These are phyloP conservation scores for Byasa hedistus DNA, from an alignment of 2,888 invertebrate species.

Conservation along the genomic window DNA sequence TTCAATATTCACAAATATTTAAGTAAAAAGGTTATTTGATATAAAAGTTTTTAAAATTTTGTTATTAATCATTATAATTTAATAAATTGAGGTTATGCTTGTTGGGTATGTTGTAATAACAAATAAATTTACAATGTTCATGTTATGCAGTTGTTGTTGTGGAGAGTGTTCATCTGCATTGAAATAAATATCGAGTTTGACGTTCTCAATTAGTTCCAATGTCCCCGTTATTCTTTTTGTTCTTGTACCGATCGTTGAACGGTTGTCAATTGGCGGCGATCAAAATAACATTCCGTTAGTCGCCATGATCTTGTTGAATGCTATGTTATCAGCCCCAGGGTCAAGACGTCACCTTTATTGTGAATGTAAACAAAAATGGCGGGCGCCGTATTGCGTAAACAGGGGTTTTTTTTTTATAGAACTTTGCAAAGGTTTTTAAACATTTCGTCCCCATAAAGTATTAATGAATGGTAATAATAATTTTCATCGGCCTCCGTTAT, in stretches of 20 bases:
- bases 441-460: no score
- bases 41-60: no score
- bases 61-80: no score
- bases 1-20: no score
- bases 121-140: no score
- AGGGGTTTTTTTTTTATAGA: not conserved
- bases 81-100: no score
- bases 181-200: not conserved
- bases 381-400: conserved; percentile 15
- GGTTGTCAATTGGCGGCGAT: conserved; percentile 51
- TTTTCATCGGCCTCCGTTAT: no score
- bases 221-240: conserved; percentile 7
- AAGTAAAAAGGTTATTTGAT: no score
- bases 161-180: not conserved
- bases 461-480: no score
- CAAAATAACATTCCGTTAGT: conserved; percentile 44
- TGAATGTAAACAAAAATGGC: conserved; percentile 36
- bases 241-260: not conserved
- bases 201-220: conserved; percentile 14
- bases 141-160: no score
- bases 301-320: conserved; percentile 50
- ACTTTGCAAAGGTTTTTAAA: not conserved
- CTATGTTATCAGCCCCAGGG: conserved; percentile 44
- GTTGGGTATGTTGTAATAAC: no score
- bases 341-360: conserved; percentile 45